A percentile compares a stretch with the other conserved stretches of the same genome.
phyloP scores from a whole-genome alignment of 2,797 vertebrate genomes.

The Phoxinus dragarum region DNA sequence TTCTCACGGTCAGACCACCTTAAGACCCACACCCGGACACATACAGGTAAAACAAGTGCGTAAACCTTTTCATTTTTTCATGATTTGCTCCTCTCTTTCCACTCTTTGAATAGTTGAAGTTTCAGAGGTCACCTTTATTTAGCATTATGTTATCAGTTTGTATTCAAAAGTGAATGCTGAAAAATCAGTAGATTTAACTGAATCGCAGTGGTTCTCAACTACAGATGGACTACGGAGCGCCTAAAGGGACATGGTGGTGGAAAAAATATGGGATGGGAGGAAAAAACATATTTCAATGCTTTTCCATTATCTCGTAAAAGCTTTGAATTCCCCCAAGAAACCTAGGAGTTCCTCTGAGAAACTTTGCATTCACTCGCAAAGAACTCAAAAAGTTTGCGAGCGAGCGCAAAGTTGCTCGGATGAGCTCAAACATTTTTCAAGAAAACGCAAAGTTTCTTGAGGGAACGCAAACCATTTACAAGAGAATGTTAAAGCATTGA shows the following conservation, averaged over 20 bases:
- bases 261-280: not conserved
- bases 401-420: too few species aligned
- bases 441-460: too few species aligned
- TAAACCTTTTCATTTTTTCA: conserved; percentile 95
- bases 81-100: conserved; percentile 80
- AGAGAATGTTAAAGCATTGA: too few species aligned
- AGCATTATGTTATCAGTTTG: conserved; percentile 6
- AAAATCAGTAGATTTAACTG: not conserved
- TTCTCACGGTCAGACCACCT: conserved; percentile 99
- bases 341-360: too few species aligned
- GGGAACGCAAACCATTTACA: too few species aligned
- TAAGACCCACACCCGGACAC: conserved; percentile 99
- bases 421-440: too few species aligned
- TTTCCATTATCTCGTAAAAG: not conserved
- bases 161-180: not conserved
- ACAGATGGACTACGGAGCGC: not conserved
- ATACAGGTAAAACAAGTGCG: conserved; percentile 99
- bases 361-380: too few species aligned
- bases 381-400: too few species aligned
- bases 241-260: not conserved
- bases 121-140: conserved; percentile 20
- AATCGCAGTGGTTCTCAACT: not conserved
- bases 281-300: not conserved
- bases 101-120: conserved; percentile 14
- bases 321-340: too few species aligned